Evolutionary conservation across 1,140 invertebrate genomes (phyloP).

Genomic region (Anastatus disparis): DNA sequence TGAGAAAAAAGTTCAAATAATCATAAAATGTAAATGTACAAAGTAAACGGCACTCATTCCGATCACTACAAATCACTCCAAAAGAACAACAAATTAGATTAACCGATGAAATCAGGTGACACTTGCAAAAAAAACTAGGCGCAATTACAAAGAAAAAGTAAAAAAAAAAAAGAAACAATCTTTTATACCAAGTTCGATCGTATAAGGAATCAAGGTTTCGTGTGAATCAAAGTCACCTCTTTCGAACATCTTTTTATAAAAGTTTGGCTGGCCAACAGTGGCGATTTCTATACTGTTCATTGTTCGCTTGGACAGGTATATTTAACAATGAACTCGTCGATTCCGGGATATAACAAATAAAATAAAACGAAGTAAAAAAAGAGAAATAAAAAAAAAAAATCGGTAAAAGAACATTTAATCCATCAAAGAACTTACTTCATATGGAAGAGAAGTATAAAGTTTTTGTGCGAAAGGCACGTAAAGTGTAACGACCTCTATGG

Average conservation of each 20-base stretch:
- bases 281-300: too few relatives aligned
- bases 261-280: too few relatives aligned
- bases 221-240: conserved; percentile 13
- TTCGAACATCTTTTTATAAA: too few relatives aligned
- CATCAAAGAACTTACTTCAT: neutral
- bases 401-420: too few relatives aligned
- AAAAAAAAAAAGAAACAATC: too few relatives aligned
- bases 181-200: neutral
- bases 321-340: conserved; percentile 32
- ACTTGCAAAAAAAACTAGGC: neutral
- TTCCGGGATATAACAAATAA: conserved; percentile 22
- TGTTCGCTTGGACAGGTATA: too few relatives aligned
- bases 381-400: too few relatives aligned
- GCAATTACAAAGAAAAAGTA: too few relatives aligned
- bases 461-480: neutral
- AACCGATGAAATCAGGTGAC: conserved; percentile 11
- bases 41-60: too few relatives aligned
- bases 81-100: conserved; percentile 31
- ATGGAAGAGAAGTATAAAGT: too few relatives aligned
- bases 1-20: too few relatives aligned
- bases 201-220: conserved; percentile 35
- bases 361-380: conserved; percentile 2
- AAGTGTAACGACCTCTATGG: conserved; percentile 29
- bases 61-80: conserved; percentile 2
- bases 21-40: too few relatives aligned